A percentile compares a stretch with the other conserved stretches of the same genome.
phyloP scores from a whole-genome alignment of 1,140 invertebrate genomes.

The Sweltsa coloradensis region DNA sequence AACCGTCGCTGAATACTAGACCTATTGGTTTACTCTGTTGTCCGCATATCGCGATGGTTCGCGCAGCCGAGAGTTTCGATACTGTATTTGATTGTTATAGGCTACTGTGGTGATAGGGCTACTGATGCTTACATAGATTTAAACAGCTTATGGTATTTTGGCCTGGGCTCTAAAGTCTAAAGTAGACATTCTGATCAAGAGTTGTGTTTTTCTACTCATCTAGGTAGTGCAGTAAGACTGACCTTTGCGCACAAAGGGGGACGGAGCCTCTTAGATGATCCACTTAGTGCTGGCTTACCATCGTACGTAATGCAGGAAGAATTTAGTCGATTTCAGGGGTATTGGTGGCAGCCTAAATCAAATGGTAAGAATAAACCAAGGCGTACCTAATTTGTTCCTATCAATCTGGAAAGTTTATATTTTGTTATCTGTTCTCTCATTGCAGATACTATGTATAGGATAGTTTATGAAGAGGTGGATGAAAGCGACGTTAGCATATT shows the following conservation, averaged over 20 bases:
- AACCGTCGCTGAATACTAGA: no score
- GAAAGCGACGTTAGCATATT: conserved; percentile 88
- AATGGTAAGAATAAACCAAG: conserved; percentile 4
- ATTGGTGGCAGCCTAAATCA: conserved; percentile 86
- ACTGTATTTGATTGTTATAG: no score
- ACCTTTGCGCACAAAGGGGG: conserved; percentile 73
- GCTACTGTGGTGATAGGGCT: no score
- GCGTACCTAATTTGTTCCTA: not conserved
- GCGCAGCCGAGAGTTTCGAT: no score
- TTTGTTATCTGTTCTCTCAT: conserved; percentile 21
- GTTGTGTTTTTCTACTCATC: conserved; percentile 14
- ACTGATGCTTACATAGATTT: no score
- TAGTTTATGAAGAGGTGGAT: conserved; percentile 94
- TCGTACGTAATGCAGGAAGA: conserved; percentile 98
- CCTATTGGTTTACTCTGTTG: no score
- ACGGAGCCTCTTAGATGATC: conserved; percentile 62
- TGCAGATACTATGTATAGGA: conserved; percentile 63
- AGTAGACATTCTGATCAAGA: not conserved
- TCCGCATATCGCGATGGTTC: no score
- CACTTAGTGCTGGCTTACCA: conserved; percentile 79
- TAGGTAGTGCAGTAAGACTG: conserved; percentile 45
- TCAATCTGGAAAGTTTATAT: not conserved
- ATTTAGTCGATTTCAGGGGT: conserved; percentile 89
- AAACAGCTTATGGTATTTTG: no score
- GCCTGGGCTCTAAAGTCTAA: no score